Base-by-base conservation (phyloP, 1,140 invertebrate genomes). In the Vanessa tameamea region DNA sequence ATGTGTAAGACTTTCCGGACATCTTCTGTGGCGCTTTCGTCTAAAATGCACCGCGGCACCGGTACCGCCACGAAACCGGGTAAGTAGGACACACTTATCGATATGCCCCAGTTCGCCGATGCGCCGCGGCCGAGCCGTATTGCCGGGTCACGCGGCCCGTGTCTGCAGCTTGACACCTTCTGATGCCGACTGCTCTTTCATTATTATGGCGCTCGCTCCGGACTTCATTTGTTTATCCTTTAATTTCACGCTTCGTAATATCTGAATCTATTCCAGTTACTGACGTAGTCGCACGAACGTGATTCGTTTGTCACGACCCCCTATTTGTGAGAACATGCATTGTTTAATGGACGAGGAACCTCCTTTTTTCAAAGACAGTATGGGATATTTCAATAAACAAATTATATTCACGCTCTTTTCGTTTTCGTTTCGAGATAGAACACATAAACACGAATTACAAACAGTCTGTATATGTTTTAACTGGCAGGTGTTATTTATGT, bases 211-310 rank as follows among this genome's bases (percentile, higher is more conserved):
- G 83, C 82, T 78, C 86, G 91, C 85, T 79, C 79, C 87, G 79
- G 81, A 85, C 82, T 87, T 88, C 89, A 90, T 91, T 91, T 92
- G 91, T 92, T 92, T 92, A 91, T 92, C 89, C 89, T 91, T 92
- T 91, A 90, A 92, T 92, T 89, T 90, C 87, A 82, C 88, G 83
- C 86, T 75, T 82, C 83, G 80, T 82, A 82, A 78, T 83, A 83
- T 85, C 85, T 75, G 78, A 84, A 85, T 87, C 90, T 92, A 91
- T 91, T 92, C 90, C 89, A 87, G 90, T 87, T 88, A 79, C 82
- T 90, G 88, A 90, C 90, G 90, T 82, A 85, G 82, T 76, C 78
- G 79, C 79, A 84, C 80, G 82, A 84, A 83, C 83, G 88, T 78
- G 81, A 79, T 84, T 85, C 87, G 87, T 88, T 85, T 86, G 83